A percentile compares a stretch with the other conserved stretches of the same genome.
These are phyloP conservation scores for Corbicula japonica DNA, from an alignment of 2,888 invertebrate genomes.

Conservation along the genomic window DNA sequence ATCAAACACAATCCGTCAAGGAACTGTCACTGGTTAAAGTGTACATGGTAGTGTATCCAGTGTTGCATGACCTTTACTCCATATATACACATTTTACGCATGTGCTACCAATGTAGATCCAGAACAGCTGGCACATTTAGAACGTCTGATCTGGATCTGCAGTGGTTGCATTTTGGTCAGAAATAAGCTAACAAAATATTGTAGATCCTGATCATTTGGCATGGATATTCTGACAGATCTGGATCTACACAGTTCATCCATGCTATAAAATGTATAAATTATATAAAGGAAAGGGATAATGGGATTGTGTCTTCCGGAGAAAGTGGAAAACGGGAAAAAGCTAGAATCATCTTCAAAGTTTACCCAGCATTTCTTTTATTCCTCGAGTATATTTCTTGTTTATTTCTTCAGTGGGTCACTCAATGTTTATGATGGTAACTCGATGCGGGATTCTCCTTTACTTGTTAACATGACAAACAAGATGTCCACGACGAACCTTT, in stretches of 20 bases:
- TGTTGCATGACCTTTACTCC: no score
- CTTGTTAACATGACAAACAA: constrained; percentile 21
- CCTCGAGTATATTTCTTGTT: background rate
- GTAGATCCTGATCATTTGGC: no score
- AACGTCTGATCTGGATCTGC: no score
- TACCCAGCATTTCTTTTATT: background rate
- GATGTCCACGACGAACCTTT: constrained; percentile 26
- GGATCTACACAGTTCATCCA: no score
- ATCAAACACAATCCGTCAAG: no score
- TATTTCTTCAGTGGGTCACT: constrained; percentile 30
- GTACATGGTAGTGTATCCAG: no score
- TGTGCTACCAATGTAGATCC: no score
- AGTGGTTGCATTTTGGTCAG: no score
- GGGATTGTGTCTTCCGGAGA: background rate
- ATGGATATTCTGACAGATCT: background rate
- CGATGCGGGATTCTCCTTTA: constrained; percentile 42
- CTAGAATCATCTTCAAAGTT: background rate
- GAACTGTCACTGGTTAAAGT: no score
- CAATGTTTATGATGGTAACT: constrained; percentile 64
- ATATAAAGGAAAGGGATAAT: background rate
- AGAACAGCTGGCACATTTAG: no score
- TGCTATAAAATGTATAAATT: background rate
- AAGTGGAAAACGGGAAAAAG: background rate
- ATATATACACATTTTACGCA: no score
- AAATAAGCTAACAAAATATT: no score